phyloP scores from a whole-genome alignment of 2,113 vertebrate genomes.

The Chroicocephalus ridibundus region DNA sequence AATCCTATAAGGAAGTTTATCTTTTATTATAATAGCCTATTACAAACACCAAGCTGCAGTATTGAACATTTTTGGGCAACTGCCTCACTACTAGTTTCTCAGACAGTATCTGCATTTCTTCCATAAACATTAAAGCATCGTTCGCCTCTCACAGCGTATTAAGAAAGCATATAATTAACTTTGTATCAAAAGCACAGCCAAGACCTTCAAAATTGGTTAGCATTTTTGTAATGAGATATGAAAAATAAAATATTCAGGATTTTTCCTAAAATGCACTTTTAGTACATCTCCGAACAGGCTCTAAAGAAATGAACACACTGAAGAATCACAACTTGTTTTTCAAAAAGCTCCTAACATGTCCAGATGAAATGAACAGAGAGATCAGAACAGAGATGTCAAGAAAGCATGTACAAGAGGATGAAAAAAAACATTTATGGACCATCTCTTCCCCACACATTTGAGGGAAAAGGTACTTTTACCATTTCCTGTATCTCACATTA shows the following conservation, averaged over 20 bases:
- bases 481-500: not conserved
- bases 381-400: not conserved
- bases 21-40: constrained; percentile 10
- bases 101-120: not conserved
- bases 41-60: not conserved
- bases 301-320: not conserved
- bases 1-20: constrained; percentile 26
- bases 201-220: not conserved
- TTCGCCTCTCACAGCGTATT: not conserved
- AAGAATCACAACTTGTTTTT: not conserved
- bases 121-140: not conserved
- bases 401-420: not conserved
- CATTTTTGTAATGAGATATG: not conserved
- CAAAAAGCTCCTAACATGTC: not conserved
- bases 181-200: not conserved
- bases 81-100: not conserved
- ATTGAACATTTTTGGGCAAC: not conserved
- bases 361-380: not conserved
- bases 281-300: not conserved
- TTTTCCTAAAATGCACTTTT: not conserved
- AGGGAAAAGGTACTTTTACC: not conserved
- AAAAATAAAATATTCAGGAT: not conserved
- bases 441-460: not conserved
- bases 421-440: not conserved
- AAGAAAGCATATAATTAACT: constrained; percentile 8